A percentile compares a stretch with the other conserved stretches of the same genome.
Conservation (phyloP, 2,888 invertebrate genomes). For the Agriopis aurantiaria region DNA sequence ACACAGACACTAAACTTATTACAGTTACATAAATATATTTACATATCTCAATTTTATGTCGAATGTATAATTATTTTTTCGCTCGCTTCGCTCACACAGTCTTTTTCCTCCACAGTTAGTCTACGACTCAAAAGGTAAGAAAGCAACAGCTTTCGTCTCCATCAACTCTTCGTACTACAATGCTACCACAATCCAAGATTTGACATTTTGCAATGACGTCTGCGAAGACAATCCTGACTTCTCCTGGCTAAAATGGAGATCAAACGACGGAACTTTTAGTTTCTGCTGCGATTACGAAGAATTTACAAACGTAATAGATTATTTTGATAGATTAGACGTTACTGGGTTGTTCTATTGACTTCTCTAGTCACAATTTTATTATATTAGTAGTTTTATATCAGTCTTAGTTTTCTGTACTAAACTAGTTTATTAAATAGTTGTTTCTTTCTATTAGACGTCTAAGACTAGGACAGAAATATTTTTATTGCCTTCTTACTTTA, state of each 20-base stretch:
- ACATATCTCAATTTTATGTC: neutral
- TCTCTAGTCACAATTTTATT: neutral
- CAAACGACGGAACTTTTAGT: slow-evolving; percentile 71
- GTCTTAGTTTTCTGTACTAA: too few relatives aligned
- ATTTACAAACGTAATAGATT: slow-evolving; percentile 53
- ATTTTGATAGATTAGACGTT: slow-evolving; percentile 50
- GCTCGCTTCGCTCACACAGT: neutral
- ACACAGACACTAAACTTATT: too few relatives aligned
- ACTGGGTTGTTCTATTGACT: slow-evolving; percentile 38
- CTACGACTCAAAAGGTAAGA: slow-evolving; percentile 59
- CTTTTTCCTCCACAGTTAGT: slow-evolving; percentile 62
- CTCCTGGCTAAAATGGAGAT: slow-evolving; percentile 73
- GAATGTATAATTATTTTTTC: neutral
- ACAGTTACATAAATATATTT: too few relatives aligned
- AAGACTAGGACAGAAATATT: too few relatives aligned
- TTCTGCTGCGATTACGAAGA: slow-evolving; percentile 74
- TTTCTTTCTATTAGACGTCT: too few relatives aligned
- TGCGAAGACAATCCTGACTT: slow-evolving; percentile 59
- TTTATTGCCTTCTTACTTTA: too few relatives aligned
- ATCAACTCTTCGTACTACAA: slow-evolving; percentile 75
- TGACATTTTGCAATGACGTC: slow-evolving; percentile 70
- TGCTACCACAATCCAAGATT: slow-evolving; percentile 44
- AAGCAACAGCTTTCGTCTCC: slow-evolving; percentile 68
- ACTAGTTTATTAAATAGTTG: too few relatives aligned
- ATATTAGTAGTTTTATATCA: neutral